Evolutionary conservation across 1,140 invertebrate genomes (phyloP).

Genomic region (Zaprionus ghesquierei): DNA sequence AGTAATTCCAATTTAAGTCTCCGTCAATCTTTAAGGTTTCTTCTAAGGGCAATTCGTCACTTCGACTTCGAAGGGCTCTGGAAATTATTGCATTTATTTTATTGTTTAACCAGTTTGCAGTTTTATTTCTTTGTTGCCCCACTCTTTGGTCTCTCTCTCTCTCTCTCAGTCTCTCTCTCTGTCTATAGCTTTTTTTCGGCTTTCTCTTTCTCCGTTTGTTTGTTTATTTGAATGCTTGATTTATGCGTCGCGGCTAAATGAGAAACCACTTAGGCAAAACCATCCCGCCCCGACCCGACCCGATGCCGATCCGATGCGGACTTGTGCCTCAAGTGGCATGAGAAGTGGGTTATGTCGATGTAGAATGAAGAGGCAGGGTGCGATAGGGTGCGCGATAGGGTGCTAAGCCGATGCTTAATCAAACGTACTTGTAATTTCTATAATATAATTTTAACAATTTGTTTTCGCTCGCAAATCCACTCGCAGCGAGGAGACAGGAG

Average conservation of each 20-base stretch:
- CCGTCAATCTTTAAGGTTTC: too few species aligned
- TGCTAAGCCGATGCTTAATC: conserved; percentile 42
- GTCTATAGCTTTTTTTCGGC: not conserved
- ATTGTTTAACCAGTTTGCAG: not conserved
- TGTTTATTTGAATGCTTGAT: conserved; percentile 60
- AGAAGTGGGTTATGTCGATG: not conserved
- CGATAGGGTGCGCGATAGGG: not conserved
- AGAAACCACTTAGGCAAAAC: conserved; percentile 61
- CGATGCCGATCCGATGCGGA: conserved; percentile 32
- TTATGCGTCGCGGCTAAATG: conserved; percentile 69
- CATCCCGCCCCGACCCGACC: too few species aligned
- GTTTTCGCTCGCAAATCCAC: conserved; percentile 33
- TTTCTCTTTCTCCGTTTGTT: conserved; percentile 29
- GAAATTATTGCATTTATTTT: conserved; percentile 7
- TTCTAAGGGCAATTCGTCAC: too few species aligned
- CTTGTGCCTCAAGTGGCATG: conserved; percentile 29
- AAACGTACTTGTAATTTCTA: conserved; percentile 47
- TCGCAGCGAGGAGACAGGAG: too few species aligned
- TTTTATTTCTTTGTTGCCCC: not conserved
- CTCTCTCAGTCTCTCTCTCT: not conserved
- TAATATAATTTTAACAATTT: conserved; percentile 60
- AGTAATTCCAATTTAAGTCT: too few species aligned
- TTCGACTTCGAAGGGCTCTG: not conserved
- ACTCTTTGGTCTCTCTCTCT: not conserved
- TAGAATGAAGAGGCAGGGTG: not conserved